phyloP scores from a whole-genome alignment of 1,140 invertebrate species.

The Cotesia vestalis region DNA sequence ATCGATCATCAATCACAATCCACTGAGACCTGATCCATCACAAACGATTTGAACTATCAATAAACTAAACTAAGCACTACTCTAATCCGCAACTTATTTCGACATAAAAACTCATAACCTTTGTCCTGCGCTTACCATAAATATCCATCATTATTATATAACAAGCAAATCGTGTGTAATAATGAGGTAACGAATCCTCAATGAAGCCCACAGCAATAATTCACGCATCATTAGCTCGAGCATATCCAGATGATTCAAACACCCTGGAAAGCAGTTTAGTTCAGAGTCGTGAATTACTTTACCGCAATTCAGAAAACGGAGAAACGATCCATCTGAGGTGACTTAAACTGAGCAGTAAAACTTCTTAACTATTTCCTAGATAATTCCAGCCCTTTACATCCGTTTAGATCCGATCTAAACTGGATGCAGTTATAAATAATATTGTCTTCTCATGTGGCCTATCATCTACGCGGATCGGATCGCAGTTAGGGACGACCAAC shows the following conservation, averaged over 20 bases:
- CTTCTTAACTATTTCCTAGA: neutral
- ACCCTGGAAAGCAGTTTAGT: neutral
- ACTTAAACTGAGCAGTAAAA: neutral
- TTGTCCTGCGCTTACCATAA: too few relatives aligned
- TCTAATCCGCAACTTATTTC: too few relatives aligned
- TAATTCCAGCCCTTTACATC: neutral
- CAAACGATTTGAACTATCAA: too few relatives aligned
- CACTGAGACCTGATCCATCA: too few relatives aligned
- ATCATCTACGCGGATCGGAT: constrained; percentile 51
- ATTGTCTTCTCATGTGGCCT: constrained; percentile 22
- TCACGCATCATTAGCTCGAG: constrained; percentile 30
- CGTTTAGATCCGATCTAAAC: neutral
- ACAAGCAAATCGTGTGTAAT: constrained; percentile 30
- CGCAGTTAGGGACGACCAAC: constrained; percentile 53
- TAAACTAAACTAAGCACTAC: too few relatives aligned
- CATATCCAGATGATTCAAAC: constrained; percentile 15
- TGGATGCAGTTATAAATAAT: neutral
- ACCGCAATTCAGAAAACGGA: neutral
- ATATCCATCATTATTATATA: constrained; percentile 3
- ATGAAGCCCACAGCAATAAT: constrained; percentile 26
- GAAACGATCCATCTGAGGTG: too few relatives aligned
- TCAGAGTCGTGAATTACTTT: neutral
- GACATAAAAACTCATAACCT: too few relatives aligned
- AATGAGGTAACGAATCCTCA: constrained; percentile 25
- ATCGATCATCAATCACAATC: too few relatives aligned